Evolutionary conservation across 1,140 invertebrate species (phyloP).

Genomic region (Venturia canescens): DNA sequence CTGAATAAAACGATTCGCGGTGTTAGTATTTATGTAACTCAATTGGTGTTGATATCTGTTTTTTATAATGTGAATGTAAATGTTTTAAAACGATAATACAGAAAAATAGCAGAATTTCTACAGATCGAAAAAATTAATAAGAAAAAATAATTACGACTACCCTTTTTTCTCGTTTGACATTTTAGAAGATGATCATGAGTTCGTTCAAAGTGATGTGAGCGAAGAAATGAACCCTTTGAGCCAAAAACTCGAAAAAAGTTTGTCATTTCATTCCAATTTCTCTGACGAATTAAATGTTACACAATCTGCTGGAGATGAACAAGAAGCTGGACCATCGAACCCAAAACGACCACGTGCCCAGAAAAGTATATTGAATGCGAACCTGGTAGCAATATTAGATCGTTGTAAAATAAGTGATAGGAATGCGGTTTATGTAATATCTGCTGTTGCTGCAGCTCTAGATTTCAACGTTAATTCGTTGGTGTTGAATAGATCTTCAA

Average conservation of each 20-base stretch:
- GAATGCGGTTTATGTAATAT: slow-evolving; percentile 49
- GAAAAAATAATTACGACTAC: no score
- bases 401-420: slow-evolving; percentile 52
- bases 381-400: slow-evolving; percentile 43
- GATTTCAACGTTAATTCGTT: slow-evolving; percentile 49
- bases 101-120: no score
- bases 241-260: not conserved
- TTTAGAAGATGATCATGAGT: not conserved
- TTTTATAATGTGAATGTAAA: not conserved
- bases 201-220: not conserved
- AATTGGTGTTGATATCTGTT: not conserved
- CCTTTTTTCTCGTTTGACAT: not conserved
- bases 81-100: no score
- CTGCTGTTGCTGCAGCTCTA: slow-evolving; percentile 32
- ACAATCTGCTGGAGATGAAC: not conserved
- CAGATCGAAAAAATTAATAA: no score
- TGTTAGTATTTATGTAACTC: no score
- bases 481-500: slow-evolving; percentile 52
- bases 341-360: slow-evolving; percentile 45
- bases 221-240: slow-evolving; percentile 2
- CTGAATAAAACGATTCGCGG: no score
- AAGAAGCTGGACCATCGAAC: slow-evolving; percentile 20
- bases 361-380: slow-evolving; percentile 38
- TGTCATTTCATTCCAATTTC: slow-evolving; percentile 2
- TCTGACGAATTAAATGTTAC: not conserved